Conservation (phyloP, 2,113 vertebrate species). For the Eretmochelys imbricata region DNA sequence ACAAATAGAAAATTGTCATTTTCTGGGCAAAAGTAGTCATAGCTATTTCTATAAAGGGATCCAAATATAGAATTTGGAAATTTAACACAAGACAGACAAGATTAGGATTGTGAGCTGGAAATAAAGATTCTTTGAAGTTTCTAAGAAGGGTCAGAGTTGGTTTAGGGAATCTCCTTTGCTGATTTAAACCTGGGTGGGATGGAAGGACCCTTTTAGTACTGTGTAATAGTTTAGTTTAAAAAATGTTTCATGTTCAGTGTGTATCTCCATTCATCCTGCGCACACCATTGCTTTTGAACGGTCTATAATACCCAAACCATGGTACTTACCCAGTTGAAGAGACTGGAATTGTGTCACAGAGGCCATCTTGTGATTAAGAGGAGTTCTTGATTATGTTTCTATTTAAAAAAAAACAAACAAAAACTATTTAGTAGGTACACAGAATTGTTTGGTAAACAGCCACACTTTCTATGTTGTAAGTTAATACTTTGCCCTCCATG, state of each 20-base stretch:
- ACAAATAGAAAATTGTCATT: constrained; percentile 69
- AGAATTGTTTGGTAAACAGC: neutral
- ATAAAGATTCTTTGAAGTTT: neutral
- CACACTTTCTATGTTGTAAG: neutral
- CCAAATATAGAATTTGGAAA: neutral
- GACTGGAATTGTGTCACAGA: neutral
- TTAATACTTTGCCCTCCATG: neutral
- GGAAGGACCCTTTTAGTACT: neutral
- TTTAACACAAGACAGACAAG: neutral
- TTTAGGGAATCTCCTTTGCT: neutral
- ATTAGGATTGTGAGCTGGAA: neutral
- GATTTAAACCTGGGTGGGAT: neutral
- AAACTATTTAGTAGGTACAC: neutral
- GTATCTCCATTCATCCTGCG: neutral
- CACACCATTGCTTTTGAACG: neutral
- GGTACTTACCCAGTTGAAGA: neutral
- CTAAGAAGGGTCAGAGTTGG: neutral
- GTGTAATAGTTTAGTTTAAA: neutral
- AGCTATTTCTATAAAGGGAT: neutral
- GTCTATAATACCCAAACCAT: neutral
- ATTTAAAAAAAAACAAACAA: neutral
- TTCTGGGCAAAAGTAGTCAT: constrained; percentile 59
- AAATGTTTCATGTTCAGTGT: neutral
- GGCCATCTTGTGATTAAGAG: neutral
- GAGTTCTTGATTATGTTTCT: neutral